Evolutionary conservation across 2,797 vertebrate species (phyloP), one percentile per base, ranked within the genome.

Genomic region (Anguilla megastoma): DNA sequence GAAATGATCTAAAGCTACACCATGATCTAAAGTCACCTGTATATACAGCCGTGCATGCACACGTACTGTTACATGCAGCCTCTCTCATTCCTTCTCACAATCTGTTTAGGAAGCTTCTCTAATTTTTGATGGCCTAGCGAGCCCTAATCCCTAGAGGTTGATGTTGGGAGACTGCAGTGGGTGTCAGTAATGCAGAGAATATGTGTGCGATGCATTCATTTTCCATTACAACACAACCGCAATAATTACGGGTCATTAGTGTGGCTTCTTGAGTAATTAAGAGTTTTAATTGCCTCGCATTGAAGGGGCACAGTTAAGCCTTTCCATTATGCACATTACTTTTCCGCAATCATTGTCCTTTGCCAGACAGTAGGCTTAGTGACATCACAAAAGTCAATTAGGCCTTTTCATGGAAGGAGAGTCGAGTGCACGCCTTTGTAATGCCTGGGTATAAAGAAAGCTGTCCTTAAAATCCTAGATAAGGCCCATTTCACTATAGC

Each of bases 231-330:
- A 92, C 93, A 92, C 93, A 92, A 71, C 83, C 87, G 86, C 87
- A 79, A 87, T 94, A 94, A 95, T 97, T 95, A 93, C 93, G 92
- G 95, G 94, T 96, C 91, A 94, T 96, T 97, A 95, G 88, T 33
- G 86, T 85, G 90, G 87, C 92, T 94, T 94, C 90, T 91, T 92
- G 92, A 88, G 85, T 95, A 96, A 97, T 96, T 96, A 95, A 91
- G 90, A 90, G 87, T 95, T 95, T 95, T 95, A 96, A 96, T 96
- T 96, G 94, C 92, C 76, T 95, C 91, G 88, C 90, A 92, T 94
- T 96, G 92, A 93, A 94, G 92, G 92, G 95, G 96, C 93, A 95
- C 97, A 94, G 93, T 92, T 93, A 89, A 93, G 87, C 89, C 93
- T 91, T 93, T 95, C 88, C 24, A 87, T 93, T 94, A 91, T 93